Percentiles rank a stretch among this genome's conserved stretches.
Conservation (phyloP, 1,140 invertebrate species). For the Sycophila sp. region DNA sequence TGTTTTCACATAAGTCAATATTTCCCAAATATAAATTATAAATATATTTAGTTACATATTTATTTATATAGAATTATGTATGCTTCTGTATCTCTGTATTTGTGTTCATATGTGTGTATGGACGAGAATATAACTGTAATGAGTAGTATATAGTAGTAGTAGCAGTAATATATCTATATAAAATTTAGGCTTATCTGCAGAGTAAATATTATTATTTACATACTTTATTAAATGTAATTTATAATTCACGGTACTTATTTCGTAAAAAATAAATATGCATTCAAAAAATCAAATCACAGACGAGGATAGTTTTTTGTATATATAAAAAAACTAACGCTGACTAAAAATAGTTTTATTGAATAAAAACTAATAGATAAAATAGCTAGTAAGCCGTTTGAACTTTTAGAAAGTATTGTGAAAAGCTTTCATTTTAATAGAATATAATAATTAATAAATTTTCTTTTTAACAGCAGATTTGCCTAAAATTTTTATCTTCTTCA, state of each 20-base stretch:
- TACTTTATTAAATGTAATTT: neutral
- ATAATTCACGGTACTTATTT: neutral
- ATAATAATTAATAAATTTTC: too few species aligned
- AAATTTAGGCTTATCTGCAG: neutral
- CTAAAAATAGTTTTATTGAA: too few species aligned
- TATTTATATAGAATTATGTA: too few species aligned
- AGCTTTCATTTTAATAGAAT: neutral
- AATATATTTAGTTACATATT: too few species aligned
- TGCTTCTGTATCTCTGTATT: too few species aligned
- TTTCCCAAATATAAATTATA: too few species aligned
- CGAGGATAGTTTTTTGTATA: neutral
- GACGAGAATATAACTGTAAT: too few species aligned
- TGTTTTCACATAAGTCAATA: too few species aligned
- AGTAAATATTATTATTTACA: neutral
- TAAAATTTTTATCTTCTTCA: too few species aligned
- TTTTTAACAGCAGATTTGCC: too few species aligned
- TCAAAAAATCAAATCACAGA: constrained; percentile 35
- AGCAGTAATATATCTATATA: constrained; percentile 28
- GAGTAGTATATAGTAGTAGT: constrained; percentile 1
- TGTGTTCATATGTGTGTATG: too few species aligned
- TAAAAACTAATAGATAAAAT: constrained; percentile 4
- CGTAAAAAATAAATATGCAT: constrained; percentile 12
- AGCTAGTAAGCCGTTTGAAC: neutral
- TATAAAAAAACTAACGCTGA: neutral
- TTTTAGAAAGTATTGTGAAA: neutral